These are phyloP conservation scores for Marisa cornuarietis DNA, from an alignment of 1,140 invertebrate species.

Conservation along the genomic window DNA sequence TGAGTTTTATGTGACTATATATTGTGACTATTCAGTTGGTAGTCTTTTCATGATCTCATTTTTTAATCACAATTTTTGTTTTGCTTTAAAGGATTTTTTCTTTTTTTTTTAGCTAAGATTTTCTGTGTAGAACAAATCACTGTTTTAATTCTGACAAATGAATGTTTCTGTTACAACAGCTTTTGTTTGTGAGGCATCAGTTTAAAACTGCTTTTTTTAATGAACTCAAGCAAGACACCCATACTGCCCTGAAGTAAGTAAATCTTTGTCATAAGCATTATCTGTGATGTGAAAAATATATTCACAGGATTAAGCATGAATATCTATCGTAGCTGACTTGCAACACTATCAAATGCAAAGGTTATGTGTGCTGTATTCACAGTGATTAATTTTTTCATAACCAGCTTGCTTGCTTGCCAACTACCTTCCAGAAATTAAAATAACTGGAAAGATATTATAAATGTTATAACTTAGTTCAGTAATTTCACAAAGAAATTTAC, in stretches of 20 bases:
- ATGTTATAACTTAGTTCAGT: too few species aligned
- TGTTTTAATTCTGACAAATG: not conserved
- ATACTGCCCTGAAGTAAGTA: slow-evolving; percentile 85
- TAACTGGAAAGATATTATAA: too few species aligned
- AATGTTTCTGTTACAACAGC: slow-evolving; percentile 62
- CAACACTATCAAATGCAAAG: not conserved
- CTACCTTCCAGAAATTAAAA: too few species aligned
- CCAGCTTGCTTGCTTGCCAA: too few species aligned
- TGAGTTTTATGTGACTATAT: too few species aligned
- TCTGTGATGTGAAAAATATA: not conserved
- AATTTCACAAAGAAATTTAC: too few species aligned
- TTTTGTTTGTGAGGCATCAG: slow-evolving; percentile 92
- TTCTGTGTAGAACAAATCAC: not conserved
- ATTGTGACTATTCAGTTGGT: too few species aligned
- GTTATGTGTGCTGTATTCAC: too few species aligned
- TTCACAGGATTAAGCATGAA: not conserved
- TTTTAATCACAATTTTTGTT: too few species aligned
- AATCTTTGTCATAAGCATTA: too few species aligned
- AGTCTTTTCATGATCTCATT: too few species aligned
- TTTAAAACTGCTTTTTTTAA: slow-evolving; percentile 98
- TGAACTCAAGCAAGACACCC: slow-evolving; percentile 90
- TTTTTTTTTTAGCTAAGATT: not conserved
- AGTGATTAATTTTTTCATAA: too few species aligned
- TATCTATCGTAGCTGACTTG: not conserved
- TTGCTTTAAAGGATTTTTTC: not conserved